Evolutionary conservation across 2,797 vertebrate species (phyloP), one percentile per base, ranked within the genome.

Genomic region (Serranus cabrilla): DNA sequence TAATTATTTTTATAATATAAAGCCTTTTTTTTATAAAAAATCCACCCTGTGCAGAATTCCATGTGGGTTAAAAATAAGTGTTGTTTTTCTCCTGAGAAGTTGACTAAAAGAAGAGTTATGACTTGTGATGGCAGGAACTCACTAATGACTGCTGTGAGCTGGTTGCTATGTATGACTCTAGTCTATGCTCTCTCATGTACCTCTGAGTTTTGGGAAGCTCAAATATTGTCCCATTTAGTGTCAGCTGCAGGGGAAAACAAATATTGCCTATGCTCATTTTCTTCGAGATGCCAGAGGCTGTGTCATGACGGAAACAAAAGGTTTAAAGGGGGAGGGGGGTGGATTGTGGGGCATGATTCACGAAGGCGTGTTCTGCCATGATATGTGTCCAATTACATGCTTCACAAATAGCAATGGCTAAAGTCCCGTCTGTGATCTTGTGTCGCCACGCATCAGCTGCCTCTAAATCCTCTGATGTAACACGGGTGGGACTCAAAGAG

Each of bases 171-270:
- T 64, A 12, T 40, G 78, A 63, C 51, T 85, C 31, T 34, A 46
- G 67, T 74, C 64, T 56, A 20, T 50, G 31, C 71, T 69, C 46
- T 71, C 59, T 82, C 55, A 46, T 81, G 68, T 73, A 75, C 54
- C 50, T 85, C 59, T 37, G 55, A 47, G 58, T 79, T 83, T 85
- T 70, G 17, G 23, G 69, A 55, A 85, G 21, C 58, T 81, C 46
- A 74, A 59, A 87, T 82, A 82, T 86, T 77, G 67, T 79, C 77
- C 76, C 54, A 77, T 83, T 89, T 87, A 71, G 63, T 80, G 71
- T 74, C 76, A 45, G 68, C 80, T 86, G 78, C 65, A 65, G 59
- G 73, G 59, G 46, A 71, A 89, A 83, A 83, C 49, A 88, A 71
- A 86, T 76, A 76, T 71, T 54, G 39, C 23, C 34, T 49, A 8